Conservation (phyloP, 2,797 vertebrate genomes). For the Falco columbarius region DNA sequence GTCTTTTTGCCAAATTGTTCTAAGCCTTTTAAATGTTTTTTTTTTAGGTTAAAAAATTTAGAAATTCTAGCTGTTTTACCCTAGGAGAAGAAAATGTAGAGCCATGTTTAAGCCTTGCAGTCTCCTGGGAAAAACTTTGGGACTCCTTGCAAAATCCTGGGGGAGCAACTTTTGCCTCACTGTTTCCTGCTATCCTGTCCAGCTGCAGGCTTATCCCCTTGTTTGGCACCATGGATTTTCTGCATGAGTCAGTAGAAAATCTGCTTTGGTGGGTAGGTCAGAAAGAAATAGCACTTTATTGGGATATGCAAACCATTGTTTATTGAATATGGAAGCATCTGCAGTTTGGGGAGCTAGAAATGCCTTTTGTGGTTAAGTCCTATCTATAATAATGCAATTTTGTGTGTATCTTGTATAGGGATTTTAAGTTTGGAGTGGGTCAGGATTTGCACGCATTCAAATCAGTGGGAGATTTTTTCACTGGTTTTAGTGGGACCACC, state of each 20-base stretch:
- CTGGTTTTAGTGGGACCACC: not conserved
- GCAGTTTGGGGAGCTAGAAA: not conserved
- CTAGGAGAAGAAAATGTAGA: not conserved
- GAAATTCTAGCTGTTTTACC: not conserved
- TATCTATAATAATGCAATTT: not conserved
- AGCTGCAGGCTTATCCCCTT: not conserved
- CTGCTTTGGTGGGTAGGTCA: not conserved
- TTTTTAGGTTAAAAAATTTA: not conserved
- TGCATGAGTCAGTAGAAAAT: not conserved
- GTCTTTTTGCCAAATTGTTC: not conserved
- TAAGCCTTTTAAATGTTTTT: not conserved
- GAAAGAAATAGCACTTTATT: not conserved
- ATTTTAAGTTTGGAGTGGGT: not conserved
- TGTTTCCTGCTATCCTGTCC: not conserved
- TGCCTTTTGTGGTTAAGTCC: not conserved
- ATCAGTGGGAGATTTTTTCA: not conserved
- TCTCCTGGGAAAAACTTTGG: not conserved
- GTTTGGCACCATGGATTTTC: not conserved
- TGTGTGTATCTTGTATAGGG: not conserved
- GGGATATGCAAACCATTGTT: not conserved
- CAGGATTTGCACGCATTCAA: not conserved
- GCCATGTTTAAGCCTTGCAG: not conserved
- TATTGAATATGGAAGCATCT: not conserved
- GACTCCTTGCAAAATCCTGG: not conserved
- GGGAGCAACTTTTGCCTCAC: not conserved